These are phyloP conservation scores for Saguinus midas DNA, from an alignment of 2,113 vertebrate genomes.

Conservation along the genomic window DNA sequence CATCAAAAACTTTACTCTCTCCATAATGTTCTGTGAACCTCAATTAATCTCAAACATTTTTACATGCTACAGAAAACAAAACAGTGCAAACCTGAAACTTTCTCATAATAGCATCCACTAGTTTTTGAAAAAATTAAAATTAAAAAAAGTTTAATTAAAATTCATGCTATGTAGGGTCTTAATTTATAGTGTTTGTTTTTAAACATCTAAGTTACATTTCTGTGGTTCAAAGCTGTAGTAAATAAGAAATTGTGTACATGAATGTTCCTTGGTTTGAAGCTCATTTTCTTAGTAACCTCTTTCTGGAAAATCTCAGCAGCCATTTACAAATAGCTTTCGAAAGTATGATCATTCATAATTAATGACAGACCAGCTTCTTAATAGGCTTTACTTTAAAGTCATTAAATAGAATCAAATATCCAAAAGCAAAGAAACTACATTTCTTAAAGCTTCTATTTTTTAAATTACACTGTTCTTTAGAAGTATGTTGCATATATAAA, in stretches of 20 bases:
- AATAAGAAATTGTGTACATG: background rate
- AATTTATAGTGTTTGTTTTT: background rate
- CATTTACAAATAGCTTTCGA: constrained; percentile 20
- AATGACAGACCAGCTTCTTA: constrained; percentile 49
- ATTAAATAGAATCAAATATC: constrained; percentile 46
- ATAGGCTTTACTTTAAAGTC: constrained; percentile 7
- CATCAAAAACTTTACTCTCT: background rate
- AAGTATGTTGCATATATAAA: background rate
- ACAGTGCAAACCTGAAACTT: background rate
- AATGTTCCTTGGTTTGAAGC: background rate
- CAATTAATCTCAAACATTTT: background rate
- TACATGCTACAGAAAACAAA: background rate
- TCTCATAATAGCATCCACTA: background rate
- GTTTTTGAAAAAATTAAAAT: background rate
- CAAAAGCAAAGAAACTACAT: constrained; percentile 36
- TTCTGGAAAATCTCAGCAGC: constrained; percentile 8
- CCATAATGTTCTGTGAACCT: background rate
- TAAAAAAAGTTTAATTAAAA: constrained; percentile 6
- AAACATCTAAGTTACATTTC: background rate
- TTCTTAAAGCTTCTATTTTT: constrained; percentile 34
- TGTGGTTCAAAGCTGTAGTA: background rate
- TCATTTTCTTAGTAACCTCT: constrained; percentile 29
- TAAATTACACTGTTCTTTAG: constrained; percentile 34
- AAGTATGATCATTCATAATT: constrained; percentile 28
- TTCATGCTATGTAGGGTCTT: background rate